Conservation (phyloP, 1,140 invertebrate genomes). For the Drosophila saltans region DNA sequence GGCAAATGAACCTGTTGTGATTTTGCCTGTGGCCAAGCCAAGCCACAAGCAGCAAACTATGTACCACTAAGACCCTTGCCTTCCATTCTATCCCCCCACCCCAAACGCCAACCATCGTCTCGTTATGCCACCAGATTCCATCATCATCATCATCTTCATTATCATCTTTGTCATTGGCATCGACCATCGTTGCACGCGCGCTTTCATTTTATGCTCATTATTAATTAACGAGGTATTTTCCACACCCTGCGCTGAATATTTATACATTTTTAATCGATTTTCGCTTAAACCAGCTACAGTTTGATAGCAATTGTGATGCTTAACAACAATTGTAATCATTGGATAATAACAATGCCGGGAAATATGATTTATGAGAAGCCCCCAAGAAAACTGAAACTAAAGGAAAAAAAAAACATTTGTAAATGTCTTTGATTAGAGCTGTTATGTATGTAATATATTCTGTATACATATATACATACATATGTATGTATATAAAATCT, state of each 20-base stretch:
- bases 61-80: not conserved
- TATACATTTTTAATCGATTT: constrained; percentile 78
- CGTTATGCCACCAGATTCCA: too few relatives aligned
- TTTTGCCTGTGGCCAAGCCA: constrained; percentile 45
- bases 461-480: not conserved
- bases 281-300: constrained; percentile 26
- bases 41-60: constrained; percentile 19
- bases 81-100: not conserved
- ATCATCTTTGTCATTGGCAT: not conserved
- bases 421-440: not conserved
- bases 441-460: not conserved
- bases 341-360: not conserved
- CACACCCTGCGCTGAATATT: constrained; percentile 67
- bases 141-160: not conserved
- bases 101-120: not conserved
- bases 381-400: not conserved
- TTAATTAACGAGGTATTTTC: constrained; percentile 80
- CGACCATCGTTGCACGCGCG: constrained; percentile 58
- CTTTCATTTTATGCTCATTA: constrained; percentile 75
- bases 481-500: not conserved
- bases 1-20: constrained; percentile 64
- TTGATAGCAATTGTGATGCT: constrained; percentile 18
- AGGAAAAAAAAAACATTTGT: not conserved
- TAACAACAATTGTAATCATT: not conserved
- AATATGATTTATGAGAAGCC: not conserved